These are phyloP conservation scores for Conus ventricosus DNA, from an alignment of 1,140 invertebrate genomes.

Conservation along the genomic window DNA sequence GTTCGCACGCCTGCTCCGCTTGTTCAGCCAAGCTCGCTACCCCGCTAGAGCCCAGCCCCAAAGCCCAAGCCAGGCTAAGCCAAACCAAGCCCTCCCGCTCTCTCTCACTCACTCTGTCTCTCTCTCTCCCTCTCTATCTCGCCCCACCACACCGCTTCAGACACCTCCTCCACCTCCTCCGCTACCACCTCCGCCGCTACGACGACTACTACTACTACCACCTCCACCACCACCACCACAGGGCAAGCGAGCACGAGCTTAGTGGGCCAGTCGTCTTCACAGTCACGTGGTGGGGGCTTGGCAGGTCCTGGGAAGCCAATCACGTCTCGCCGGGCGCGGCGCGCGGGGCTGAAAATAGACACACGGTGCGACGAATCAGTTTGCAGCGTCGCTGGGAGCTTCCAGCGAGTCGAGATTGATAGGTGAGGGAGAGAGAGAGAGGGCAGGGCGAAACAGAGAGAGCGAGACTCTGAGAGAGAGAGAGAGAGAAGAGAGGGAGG, in stretches of 20 bases:
- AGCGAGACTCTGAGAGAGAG: neutral
- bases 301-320: slow-evolving; percentile 2
- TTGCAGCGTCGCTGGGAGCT: neutral
- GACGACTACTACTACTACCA: too few relatives aligned
- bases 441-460: neutral
- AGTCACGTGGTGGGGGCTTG: neutral
- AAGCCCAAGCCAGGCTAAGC: too few relatives aligned
- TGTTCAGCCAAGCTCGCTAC: too few relatives aligned
- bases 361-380: slow-evolving; percentile 36
- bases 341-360: slow-evolving; percentile 37
- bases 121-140: too few relatives aligned
- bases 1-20: too few relatives aligned
- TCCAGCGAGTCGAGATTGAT: neutral
- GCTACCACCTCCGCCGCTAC: too few relatives aligned
- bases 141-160: neutral
- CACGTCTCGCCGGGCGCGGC: slow-evolving; percentile 4
- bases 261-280: too few relatives aligned
- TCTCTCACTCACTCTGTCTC: too few relatives aligned
- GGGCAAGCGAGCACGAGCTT: too few relatives aligned
- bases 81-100: too few relatives aligned
- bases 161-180: too few relatives aligned
- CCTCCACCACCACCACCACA: neutral
- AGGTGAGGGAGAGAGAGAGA: neutral
- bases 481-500: neutral
- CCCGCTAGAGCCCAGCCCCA: too few relatives aligned